These are phyloP conservation scores for Eupeodes latifasciatus DNA, from an alignment of 2,888 invertebrate species.

Conservation along the genomic window DNA sequence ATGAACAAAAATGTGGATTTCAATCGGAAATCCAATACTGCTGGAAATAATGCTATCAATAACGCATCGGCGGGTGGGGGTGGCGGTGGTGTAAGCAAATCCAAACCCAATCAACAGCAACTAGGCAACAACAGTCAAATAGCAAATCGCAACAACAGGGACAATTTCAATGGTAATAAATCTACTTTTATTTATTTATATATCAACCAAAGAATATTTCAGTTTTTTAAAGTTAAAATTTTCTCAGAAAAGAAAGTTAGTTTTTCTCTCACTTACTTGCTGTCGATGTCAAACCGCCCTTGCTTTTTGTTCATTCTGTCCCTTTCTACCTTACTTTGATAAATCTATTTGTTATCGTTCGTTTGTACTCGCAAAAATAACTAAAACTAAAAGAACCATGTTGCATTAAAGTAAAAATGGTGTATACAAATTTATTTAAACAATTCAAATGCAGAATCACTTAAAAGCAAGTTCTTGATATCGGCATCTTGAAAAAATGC, in stretches of 20 bases:
- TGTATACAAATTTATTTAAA: not conserved
- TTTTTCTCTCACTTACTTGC: not conserved
- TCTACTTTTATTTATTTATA: not conserved
- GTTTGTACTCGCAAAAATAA: not conserved
- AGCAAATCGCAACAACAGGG: constrained; percentile 53
- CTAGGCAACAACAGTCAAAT: constrained; percentile 56
- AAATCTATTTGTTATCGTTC: constrained; percentile 4
- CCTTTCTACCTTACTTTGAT: not conserved
- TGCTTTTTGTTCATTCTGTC: not conserved
- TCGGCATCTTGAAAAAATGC: not conserved
- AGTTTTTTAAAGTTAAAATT: not conserved
- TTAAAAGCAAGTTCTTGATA: not conserved
- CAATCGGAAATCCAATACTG: constrained; percentile 77
- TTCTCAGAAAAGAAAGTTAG: not conserved
- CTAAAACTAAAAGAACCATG: not conserved
- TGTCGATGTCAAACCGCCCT: constrained; percentile 5
- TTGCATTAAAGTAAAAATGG: constrained; percentile 17
- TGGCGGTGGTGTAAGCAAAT: constrained; percentile 72
- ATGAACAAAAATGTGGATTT: constrained; percentile 82
- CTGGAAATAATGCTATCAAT: constrained; percentile 47
- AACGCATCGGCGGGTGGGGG: constrained; percentile 39
- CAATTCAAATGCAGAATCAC: not conserved
- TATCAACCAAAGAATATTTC: not conserved
- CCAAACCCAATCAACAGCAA: constrained; percentile 53
- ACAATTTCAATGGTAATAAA: constrained; percentile 58